phyloP scores from a whole-genome alignment of 2,888 invertebrate species.

The Noctua pronuba region DNA sequence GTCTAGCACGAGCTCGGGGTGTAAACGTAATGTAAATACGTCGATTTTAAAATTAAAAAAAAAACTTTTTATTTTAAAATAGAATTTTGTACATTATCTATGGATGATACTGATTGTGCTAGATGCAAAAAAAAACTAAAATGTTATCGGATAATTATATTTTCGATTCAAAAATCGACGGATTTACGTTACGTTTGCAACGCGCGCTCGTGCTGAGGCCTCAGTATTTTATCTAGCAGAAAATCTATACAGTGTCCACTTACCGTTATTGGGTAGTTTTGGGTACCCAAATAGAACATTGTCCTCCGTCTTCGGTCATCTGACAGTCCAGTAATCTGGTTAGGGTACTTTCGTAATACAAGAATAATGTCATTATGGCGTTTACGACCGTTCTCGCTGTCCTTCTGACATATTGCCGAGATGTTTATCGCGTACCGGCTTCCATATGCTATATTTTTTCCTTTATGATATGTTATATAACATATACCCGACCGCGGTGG shows the following conservation, averaged over 20 bases:
- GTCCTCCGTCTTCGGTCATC: conserved; percentile 61
- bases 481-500: conserved; percentile 68
- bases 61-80: too few relatives aligned
- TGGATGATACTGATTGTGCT: neutral
- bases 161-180: neutral
- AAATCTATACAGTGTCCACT: conserved; percentile 31
- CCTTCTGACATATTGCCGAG: conserved; percentile 74
- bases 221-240: conserved; percentile 17
- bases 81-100: too few relatives aligned
- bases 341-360: conserved; percentile 70
- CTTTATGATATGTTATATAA: conserved; percentile 73
- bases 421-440: conserved; percentile 71
- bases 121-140: neutral
- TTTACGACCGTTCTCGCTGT: conserved; percentile 75
- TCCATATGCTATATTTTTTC: conserved; percentile 74
- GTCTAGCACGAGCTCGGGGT: neutral
- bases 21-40: neutral
- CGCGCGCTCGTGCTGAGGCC: neutral
- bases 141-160: neutral
- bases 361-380: conserved; percentile 72
- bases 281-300: conserved; percentile 32
- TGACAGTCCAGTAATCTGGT: conserved; percentile 74
- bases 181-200: neutral
- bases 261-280: conserved; percentile 37
- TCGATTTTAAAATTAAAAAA: neutral